These are phyloP conservation scores for Sinocyclocheilus grahami DNA, from an alignment of 2,113 vertebrate species.

Conservation along the genomic window DNA sequence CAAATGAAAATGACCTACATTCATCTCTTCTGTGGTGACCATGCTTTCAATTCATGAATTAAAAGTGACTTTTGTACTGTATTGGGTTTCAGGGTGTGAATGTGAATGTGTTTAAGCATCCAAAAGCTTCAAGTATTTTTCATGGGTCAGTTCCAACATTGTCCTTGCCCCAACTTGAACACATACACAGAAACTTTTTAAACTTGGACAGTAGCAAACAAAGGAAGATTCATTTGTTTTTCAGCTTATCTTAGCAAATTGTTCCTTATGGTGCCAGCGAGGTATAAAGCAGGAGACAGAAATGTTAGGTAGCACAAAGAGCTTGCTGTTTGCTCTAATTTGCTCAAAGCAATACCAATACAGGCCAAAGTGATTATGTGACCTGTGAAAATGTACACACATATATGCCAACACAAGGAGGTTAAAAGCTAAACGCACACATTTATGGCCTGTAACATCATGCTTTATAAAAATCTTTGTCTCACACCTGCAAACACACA, in stretches of 20 bases:
- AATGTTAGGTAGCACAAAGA: slow-evolving; percentile 23
- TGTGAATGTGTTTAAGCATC: not conserved
- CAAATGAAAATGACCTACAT: not conserved
- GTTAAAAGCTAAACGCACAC: not conserved
- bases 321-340: slow-evolving; percentile 27
- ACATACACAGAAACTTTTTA: slow-evolving; percentile 59
- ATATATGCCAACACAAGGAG: slow-evolving; percentile 5
- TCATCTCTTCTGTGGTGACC: not conserved
- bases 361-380: slow-evolving; percentile 5
- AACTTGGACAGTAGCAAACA: slow-evolving; percentile 57
- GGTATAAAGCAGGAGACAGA: slow-evolving; percentile 60
- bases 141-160: not conserved
- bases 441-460: slow-evolving; percentile 3
- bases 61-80: not conserved
- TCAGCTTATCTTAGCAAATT: slow-evolving; percentile 68
- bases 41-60: not conserved
- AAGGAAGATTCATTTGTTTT: slow-evolving; percentile 64
- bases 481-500: not conserved
- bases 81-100: not conserved
- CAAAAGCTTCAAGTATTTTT: not conserved
- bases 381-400: not conserved
- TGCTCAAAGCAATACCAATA: slow-evolving; percentile 52
- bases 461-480: not conserved
- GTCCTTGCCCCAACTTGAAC: slow-evolving; percentile 4
- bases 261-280: slow-evolving; percentile 61